A percentile compares a stretch with the other conserved stretches of the same genome.
phyloP scores from a whole-genome alignment of 2,888 invertebrate species.

The Crioceris asparagi region DNA sequence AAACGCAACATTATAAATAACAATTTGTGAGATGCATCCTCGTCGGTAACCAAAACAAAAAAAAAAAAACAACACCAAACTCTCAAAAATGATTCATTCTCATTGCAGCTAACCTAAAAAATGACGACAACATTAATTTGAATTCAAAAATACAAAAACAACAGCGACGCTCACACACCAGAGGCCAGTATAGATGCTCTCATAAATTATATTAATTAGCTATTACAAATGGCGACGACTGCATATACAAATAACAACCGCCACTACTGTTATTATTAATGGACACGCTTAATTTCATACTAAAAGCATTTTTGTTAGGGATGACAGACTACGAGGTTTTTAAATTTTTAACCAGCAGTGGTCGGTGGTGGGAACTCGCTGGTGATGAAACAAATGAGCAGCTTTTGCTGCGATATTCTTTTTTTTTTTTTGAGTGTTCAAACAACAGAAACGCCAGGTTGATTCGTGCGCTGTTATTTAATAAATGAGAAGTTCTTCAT shows the following conservation, averaged over 20 bases:
- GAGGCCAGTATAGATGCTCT: too few relatives aligned
- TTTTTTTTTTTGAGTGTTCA: too few relatives aligned
- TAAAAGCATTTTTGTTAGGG: slow-evolving; percentile 38
- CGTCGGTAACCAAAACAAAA: too few relatives aligned
- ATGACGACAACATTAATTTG: slow-evolving; percentile 24
- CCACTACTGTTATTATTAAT: slow-evolving; percentile 35
- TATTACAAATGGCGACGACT: slow-evolving; percentile 25
- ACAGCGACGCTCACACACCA: slow-evolving; percentile 17
- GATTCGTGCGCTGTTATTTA: too few relatives aligned
- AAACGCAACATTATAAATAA: too few relatives aligned
- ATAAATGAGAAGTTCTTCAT: too few relatives aligned
- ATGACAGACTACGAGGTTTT: slow-evolving; percentile 28
- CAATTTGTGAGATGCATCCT: too few relatives aligned
- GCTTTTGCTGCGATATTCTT: slow-evolving; percentile 4
- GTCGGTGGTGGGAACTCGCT: slow-evolving; percentile 1
- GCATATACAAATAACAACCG: too few relatives aligned
- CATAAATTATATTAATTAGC: slow-evolving; percentile 26
- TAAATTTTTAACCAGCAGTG: slow-evolving; percentile 27
- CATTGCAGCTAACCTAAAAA: slow-evolving; percentile 32
- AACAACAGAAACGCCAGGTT: too few relatives aligned
- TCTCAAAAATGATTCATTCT: slow-evolving; percentile 30
- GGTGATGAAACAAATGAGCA: slow-evolving; percentile 15
- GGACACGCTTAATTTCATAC: slow-evolving; percentile 33
- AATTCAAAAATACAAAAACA: slow-evolving; percentile 21
- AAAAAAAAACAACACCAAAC: too few relatives aligned